These are phyloP conservation scores for Salvelinus sp. DNA, from an alignment of 2,113 vertebrate species.

Conservation along the genomic window DNA sequence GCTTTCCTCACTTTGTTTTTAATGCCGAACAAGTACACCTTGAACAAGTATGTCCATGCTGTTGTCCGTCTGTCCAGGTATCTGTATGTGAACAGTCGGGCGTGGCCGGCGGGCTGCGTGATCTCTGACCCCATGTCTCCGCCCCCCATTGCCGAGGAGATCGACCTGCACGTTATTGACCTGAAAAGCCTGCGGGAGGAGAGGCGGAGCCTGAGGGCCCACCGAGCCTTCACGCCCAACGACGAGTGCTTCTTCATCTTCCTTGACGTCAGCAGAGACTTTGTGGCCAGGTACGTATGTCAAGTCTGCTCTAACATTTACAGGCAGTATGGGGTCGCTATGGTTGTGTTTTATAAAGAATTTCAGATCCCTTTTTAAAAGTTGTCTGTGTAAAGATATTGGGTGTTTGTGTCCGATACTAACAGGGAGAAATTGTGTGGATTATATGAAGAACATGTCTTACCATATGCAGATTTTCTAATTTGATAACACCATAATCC, in stretches of 20 bases:
- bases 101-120: conserved; percentile 88
- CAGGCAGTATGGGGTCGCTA: no score
- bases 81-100: conserved; percentile 93
- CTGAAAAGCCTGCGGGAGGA: conserved; percentile 92
- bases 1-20: no score
- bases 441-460: no score
- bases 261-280: conserved; percentile 94
- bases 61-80: conserved; percentile 74
- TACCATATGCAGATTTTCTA: no score
- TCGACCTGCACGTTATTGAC: conserved; percentile 92
- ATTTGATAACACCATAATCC: no score
- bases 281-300: conserved; percentile 86
- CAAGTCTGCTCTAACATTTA: no score
- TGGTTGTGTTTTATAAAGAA: no score
- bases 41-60: background rate
- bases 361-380: no score
- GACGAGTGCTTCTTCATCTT: conserved; percentile 98
- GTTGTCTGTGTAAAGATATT: no score
- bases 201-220: conserved; percentile 85
- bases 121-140: conserved; percentile 94
- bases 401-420: no score
- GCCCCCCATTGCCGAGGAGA: conserved; percentile 93
- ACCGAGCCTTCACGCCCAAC: conserved; percentile 92
- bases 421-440: no score
- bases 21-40: no score